Conservation (phyloP, 2,888 invertebrate genomes). For the Eupithecia subumbrata region DNA sequence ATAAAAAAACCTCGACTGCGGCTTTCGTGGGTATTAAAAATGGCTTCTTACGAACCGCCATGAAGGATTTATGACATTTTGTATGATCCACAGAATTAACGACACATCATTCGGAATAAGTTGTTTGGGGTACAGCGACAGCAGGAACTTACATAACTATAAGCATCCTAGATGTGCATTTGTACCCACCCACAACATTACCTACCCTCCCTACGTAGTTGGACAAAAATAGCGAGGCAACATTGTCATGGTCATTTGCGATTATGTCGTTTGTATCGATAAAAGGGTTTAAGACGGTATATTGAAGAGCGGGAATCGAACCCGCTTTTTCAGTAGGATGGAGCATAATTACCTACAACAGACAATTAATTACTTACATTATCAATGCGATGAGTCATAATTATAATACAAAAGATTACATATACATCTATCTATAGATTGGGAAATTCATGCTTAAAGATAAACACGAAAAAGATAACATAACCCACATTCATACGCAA, state of each 20-base stretch:
- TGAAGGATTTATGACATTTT: no score
- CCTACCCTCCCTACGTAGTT: no score
- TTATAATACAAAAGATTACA: neutral
- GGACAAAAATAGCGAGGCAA: no score
- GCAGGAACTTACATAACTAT: no score
- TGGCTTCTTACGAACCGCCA: no score
- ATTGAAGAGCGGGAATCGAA: slow-evolving; percentile 7
- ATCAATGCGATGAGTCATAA: neutral
- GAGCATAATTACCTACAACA: neutral
- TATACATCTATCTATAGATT: neutral
- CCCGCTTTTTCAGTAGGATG: neutral
- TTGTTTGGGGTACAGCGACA: no score
- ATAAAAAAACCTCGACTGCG: neutral
- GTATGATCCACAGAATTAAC: no score
- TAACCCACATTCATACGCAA: neutral
- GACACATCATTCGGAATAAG: no score
- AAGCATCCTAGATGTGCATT: no score
- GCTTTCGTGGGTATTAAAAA: neutral
- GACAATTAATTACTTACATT: neutral
- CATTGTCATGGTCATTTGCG: no score
- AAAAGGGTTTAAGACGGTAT: neutral
- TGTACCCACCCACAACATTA: no score
- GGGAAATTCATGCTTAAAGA: neutral
- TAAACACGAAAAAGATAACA: neutral
- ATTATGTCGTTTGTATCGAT: no score